Base-by-base conservation (phyloP, 2,888 invertebrate genomes). In the Molorchus minor region DNA sequence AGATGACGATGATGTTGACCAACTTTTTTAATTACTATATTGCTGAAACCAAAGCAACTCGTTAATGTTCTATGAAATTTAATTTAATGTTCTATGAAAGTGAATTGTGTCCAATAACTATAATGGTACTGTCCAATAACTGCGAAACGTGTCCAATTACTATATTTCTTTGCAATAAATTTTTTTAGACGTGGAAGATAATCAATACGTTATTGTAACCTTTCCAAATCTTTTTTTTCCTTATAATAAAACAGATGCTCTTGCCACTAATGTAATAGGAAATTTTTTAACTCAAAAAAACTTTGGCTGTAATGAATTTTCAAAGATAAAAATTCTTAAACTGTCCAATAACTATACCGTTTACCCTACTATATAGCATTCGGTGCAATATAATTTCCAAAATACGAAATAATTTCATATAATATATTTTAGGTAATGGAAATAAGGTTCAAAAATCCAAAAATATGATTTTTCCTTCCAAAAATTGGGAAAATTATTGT, bases 51-150 rank as follows among this genome's bases (percentile, higher is more conserved):
- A 36, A 36, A 12, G 15, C 12, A 36, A 10, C 3, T 15, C 15
- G 36, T 36, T 36, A 36, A 15, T 36, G 2, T 3, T 36, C 13
- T 36, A 36, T 36, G n/a, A n/a, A n/a, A n/a, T n/a, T n/a, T n/a
- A n/a, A n/a, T n/a, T n/a, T n/a, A n/a, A n/a, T n/a, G n/a, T n/a
- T n/a, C n/a, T n/a, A n/a, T n/a, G n/a, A 15, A 12, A 36, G 7
- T 12, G 15, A 7, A 36, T 15, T 36, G 36, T 36, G 36, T 36
- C 36, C 36, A 36, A 36, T 36, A 36, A 36, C 36, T 36, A 36
- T 36, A 15, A 36, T 36, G 36, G 15, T 8, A 36, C 36, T 13
- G 36, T 36, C 36, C 36, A 36, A 36, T 36, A 36, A 33, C 10
- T 33, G 33, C 10, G 8, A 33, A 33, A 36, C 12, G 36, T 36